Base-by-base conservation (phyloP, 64 coral and sea anemone species). In the Orbicella faveolata region DNA sequence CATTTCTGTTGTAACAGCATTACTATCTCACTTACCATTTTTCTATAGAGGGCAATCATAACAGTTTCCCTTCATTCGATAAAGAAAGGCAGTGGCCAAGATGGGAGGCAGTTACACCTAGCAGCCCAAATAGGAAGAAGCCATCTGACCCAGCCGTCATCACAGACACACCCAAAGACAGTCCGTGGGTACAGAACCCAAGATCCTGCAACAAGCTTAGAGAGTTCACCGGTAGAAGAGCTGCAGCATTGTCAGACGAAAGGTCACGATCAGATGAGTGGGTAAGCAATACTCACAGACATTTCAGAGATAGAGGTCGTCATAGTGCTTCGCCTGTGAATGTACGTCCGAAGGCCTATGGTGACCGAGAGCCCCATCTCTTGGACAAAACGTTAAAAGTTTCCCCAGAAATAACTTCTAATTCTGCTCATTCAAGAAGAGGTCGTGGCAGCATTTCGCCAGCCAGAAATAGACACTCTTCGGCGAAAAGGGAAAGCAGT, bases 201-300 rank as follows among this genome's bases (percentile, higher is more conserved):
- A 70, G 64, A 72, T 25, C 10, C 23, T 85, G 30, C 23, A 63
- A 82, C 26, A 63, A 82, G 14, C 9, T 14, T 34, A 65, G 57
- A 65, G 79, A 23, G 19, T 63, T 64, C 36, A 64, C 61, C 21
- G 17, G 25, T 10, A 36, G 79, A 65, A 82, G 35, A 36, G 16
- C 33, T 63, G 18, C 21, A 34, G 18, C 33, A 25, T 68, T 39
- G 16, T 0, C 33, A n/a, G 81, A 67, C 1, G 82, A 72, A 13
- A 85, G 82, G 33, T 65, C 65, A n/a, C 41, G 64, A 16, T 72
- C 63, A 85, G 82, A 85, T 70, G 65, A 85, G 48, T 85, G 82
- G 82, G 7, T 85, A 21, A 73, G 35, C 9, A 39, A 11, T 13
- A 36, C 9, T 53, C 37, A 39, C 6, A 51, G 21, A 30, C 20